Base-by-base conservation (phyloP, 1,140 invertebrate species). In the Bombus breviceps region DNA sequence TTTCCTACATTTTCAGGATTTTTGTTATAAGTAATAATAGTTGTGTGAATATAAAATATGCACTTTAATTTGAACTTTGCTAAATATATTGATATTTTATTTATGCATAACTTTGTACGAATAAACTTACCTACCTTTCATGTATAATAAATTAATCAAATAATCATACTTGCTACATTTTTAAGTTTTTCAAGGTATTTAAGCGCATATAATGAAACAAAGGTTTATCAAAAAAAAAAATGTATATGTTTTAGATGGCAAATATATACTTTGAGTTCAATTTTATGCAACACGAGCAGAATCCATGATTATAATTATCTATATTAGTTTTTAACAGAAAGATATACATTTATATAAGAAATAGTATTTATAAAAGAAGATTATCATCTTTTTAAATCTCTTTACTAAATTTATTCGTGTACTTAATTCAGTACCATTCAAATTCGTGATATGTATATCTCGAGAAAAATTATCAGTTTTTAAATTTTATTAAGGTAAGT, bases 61-160 rank as follows among this genome's bases (percentile, higher is more conserved):
- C 34, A 53, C n/a, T 82, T 82, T 75, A 47, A 62, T 57, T 84
- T 79, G 37, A 79, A 79, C 32, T 62, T 71, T 62, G 53, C 25
- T n/a, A 84, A 79, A 72, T 34, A 43, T 59, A 34, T n/a, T 32
- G 2, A 64, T 3, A 32, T 4, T 78, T 79, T 32, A 68, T 37
- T 69, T 72, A 18, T 62, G 37, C 39, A 53, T 72, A 53, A 25
- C 22, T 57, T 71, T 43, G 28, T 62, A 10, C 12, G 5, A 72
- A 85, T 80, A 85, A 85, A 85, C 83, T 85, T 85, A 85, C 83
- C 83, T 85, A 57, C 32, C n/a, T 84, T 80, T 62, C 10, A 41
- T 25, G 32, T 2, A 39, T 72, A 62, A 85, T n/a, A 41, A 85
- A 85, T 43, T 57, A 69, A 85, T 80, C 32, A n/a, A 79, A 69